These are phyloP conservation scores for Hirundo rustica DNA, from an alignment of 2,797 vertebrate species.

Conservation along the genomic window DNA sequence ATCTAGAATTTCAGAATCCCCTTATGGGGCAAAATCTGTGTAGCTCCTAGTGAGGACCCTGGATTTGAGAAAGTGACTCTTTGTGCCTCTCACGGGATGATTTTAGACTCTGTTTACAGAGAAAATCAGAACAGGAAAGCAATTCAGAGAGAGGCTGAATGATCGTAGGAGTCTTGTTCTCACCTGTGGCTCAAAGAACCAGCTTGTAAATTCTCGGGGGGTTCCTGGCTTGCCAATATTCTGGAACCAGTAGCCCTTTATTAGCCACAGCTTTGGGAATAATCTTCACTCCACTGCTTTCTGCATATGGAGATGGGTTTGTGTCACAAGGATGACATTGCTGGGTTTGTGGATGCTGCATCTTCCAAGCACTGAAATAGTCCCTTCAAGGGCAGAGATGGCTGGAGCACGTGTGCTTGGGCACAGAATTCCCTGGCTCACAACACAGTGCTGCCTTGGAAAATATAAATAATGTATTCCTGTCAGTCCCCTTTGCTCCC, in stretches of 20 bases:
- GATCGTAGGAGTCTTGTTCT: background rate
- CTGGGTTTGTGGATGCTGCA: background rate
- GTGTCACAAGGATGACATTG: background rate
- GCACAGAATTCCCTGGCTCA: background rate
- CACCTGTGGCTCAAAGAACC: background rate
- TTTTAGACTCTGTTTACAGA: constrained; percentile 39
- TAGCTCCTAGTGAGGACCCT: constrained; percentile 3
- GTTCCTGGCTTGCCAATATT: background rate
- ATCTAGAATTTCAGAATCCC: constrained; percentile 40
- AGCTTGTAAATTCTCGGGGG: background rate
- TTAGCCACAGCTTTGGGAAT: background rate
- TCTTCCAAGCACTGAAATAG: background rate
- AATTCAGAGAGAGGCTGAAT: background rate
- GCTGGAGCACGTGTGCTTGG: background rate
- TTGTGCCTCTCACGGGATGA: background rate
- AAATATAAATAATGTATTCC: background rate
- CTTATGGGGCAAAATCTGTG: constrained; percentile 57
- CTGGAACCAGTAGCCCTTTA: background rate
- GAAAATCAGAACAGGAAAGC: background rate
- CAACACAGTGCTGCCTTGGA: background rate
- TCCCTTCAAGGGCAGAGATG: background rate
- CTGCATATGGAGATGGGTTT: background rate
- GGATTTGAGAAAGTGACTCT: background rate
- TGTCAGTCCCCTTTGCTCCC: background rate
- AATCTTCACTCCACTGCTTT: background rate